Percentiles rank a stretch among this genome's conserved stretches.
Conservation (phyloP, 2,113 vertebrate species). For the Oreamnos americanus region DNA sequence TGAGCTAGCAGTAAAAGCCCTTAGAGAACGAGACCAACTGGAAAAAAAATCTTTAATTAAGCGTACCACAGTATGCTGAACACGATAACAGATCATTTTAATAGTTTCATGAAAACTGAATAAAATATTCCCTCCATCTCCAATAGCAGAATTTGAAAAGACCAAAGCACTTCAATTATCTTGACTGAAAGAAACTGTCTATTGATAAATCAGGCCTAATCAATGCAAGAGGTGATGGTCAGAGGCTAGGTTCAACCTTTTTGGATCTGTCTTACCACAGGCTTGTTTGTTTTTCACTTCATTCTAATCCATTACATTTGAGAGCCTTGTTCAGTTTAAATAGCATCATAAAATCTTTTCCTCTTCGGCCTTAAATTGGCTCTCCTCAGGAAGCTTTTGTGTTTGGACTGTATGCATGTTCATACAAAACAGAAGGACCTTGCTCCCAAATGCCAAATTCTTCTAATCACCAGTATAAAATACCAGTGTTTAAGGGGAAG, state of each 20-base stretch:
- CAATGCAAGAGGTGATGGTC: not conserved
- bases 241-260: not conserved
- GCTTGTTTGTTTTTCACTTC: not conserved
- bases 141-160: constrained; percentile 5
- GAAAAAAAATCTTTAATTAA: not conserved
- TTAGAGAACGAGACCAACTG: not conserved
- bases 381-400: constrained; percentile 7
- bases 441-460: constrained; percentile 29
- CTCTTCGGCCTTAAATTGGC: not conserved
- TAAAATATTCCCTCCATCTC: constrained; percentile 41
- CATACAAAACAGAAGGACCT: constrained; percentile 28
- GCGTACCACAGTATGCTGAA: not conserved
- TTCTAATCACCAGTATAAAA: constrained; percentile 29
- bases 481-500: not conserved
- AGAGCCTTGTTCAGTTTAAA: constrained; percentile 49
- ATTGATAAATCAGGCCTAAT: not conserved
- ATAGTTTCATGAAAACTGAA: constrained; percentile 27
- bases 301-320: not conserved
- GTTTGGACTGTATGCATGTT: not conserved
- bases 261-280: not conserved
- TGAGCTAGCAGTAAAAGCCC: not conserved
- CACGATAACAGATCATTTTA: not conserved
- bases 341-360: not conserved
- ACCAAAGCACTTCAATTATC: not conserved
- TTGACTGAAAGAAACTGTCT: constrained; percentile 5